These are phyloP conservation scores for Bos indicus DNA, from an alignment of 2,113 vertebrate species.

Conservation along the genomic window DNA sequence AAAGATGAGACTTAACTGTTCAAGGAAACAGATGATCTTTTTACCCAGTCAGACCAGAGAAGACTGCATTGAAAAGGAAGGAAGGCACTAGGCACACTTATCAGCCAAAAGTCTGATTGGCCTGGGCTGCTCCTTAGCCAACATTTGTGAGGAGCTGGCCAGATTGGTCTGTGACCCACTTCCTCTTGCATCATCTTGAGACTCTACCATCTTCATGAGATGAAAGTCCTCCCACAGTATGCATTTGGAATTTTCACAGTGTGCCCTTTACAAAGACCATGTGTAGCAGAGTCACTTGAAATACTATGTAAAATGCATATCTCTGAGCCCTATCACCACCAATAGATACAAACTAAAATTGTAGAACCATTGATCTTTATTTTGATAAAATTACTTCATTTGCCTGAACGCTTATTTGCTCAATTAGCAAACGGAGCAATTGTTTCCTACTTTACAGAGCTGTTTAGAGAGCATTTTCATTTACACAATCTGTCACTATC, in stretches of 20 bases:
- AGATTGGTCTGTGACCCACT: neutral
- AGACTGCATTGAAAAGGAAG: neutral
- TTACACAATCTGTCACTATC: too few species aligned
- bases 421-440: too few species aligned
- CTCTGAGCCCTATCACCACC: neutral
- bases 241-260: neutral
- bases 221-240: neutral
- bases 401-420: too few species aligned
- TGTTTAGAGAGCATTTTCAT: too few species aligned
- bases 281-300: neutral
- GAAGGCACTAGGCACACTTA: too few species aligned
- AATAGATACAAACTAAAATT: neutral
- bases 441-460: too few species aligned
- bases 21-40: neutral
- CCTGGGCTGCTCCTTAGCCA: too few species aligned
- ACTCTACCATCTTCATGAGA: neutral
- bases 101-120: too few species aligned
- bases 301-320: neutral
- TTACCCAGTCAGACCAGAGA: neutral
- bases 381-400: neutral
- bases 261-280: neutral
- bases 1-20: neutral
- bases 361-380: neutral
- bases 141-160: neutral
- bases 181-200: neutral